phyloP scores from a whole-genome alignment of 2,797 vertebrate genomes.

The Gadopsis marmoratus region DNA sequence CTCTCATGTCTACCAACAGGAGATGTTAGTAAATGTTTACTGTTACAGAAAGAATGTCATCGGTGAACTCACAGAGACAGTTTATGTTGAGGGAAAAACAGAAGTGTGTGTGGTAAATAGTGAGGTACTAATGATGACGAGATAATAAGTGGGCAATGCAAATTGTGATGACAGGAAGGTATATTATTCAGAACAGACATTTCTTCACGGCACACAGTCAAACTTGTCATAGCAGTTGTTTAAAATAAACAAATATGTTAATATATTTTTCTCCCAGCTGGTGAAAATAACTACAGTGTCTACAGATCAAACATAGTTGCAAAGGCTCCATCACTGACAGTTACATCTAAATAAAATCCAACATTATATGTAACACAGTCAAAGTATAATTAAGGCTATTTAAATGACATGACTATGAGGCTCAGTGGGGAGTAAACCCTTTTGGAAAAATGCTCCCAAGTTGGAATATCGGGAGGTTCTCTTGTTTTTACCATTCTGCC shows the following conservation, averaged over 20 bases:
- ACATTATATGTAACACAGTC: too few relatives aligned
- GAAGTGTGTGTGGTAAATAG: neutral
- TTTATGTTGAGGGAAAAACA: neutral
- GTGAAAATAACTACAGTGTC: neutral
- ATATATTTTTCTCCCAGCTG: too few relatives aligned
- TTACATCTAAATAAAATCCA: too few relatives aligned
- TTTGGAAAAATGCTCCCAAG: too few relatives aligned
- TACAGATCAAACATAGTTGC: too few relatives aligned
- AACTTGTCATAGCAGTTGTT: too few relatives aligned
- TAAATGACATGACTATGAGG: too few relatives aligned
- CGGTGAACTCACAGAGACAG: neutral
- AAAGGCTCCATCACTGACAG: too few relatives aligned
- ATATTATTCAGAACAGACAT: neutral
- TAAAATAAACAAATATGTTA: too few relatives aligned
- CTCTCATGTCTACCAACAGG: neutral
- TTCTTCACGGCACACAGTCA: too few relatives aligned
- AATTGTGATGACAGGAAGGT: neutral
- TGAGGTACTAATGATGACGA: neutral
- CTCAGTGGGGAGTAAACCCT: too few relatives aligned
- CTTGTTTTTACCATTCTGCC: neutral
- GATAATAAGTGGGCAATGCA: neutral
- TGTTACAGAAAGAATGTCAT: neutral
- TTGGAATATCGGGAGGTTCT: neutral
- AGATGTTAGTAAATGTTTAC: slow-evolving; percentile 20
- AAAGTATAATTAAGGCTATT: too few relatives aligned